Evolutionary conservation across 2,888 invertebrate genomes (phyloP).

Genomic region (Physocephala rufipes): DNA sequence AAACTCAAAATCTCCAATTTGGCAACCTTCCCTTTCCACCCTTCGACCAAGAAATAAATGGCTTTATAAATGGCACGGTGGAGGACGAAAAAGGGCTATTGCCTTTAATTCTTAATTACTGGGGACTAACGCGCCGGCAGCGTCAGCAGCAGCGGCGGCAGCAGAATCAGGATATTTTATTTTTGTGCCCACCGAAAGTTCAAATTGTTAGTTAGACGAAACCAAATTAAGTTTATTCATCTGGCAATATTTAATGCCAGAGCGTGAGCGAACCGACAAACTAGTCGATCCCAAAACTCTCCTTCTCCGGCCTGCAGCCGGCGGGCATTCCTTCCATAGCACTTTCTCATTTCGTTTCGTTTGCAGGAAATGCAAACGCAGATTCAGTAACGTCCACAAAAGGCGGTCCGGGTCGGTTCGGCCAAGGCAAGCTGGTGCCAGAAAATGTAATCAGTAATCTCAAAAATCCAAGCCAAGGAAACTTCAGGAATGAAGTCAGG

Average conservation of each 20-base stretch:
- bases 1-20: conserved; percentile 29
- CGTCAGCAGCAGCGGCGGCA: not conserved
- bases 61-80: too few species aligned
- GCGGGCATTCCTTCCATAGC: not conserved
- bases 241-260: conserved; percentile 17
- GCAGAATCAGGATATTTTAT: not conserved
- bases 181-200: not conserved
- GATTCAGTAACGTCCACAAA: conserved; percentile 16
- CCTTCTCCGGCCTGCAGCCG: not conserved
- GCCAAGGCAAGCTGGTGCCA: conserved; percentile 24
- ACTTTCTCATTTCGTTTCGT: conserved; percentile 19
- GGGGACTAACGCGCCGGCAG: not conserved
- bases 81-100: not conserved
- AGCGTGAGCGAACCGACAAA: conserved; percentile 15
- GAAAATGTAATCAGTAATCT: conserved; percentile 36
- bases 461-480: conserved; percentile 22
- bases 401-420: too few species aligned
- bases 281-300: not conserved
- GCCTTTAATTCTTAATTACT: not conserved
- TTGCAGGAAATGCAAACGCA: conserved; percentile 31
- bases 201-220: conserved; percentile 3
- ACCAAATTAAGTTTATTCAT: conserved; percentile 31
- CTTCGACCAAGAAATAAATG: not conserved
- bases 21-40: conserved; percentile 8
- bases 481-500: not conserved